A percentile compares a stretch with the other conserved stretches of the same genome.
These are phyloP conservation scores for Brachionus angularis DNA, from an alignment of 1,140 invertebrate genomes.

Conservation along the genomic window DNA sequence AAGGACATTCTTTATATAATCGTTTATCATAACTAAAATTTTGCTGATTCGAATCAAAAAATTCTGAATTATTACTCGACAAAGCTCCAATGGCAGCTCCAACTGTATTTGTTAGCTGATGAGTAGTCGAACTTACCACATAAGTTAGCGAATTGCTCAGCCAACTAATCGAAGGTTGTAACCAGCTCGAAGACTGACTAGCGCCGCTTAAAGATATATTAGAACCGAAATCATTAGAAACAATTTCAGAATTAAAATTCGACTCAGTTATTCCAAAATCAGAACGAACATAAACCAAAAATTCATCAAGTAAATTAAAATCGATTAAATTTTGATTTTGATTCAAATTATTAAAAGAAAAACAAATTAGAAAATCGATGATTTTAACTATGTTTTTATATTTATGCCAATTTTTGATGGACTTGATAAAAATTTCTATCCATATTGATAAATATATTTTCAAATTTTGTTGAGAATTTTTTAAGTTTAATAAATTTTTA, in stretches of 20 bases:
- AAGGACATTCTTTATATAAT: conserved; percentile 38
- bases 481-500: background rate
- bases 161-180: conserved; percentile 26
- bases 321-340: conserved; percentile 13
- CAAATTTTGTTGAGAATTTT: background rate
- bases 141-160: conserved; percentile 17
- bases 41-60: conserved; percentile 26
- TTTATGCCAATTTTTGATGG: conserved; percentile 37
- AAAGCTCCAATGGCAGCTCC: conserved; percentile 14
- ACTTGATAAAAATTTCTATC: conserved; percentile 13
- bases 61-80: background rate
- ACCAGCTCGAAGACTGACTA: background rate
- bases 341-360: background rate
- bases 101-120: conserved; percentile 11
- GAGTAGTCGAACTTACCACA: conserved; percentile 7
- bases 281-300: conserved; percentile 9
- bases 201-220: background rate
- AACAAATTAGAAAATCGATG: conserved; percentile 14
- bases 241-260: background rate
- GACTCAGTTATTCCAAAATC: conserved; percentile 30
- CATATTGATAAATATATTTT: conserved; percentile 6
- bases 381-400: conserved; percentile 40
- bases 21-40: conserved; percentile 35
- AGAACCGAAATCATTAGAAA: too few relatives aligned
- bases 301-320: conserved; percentile 22